These are phyloP conservation scores for Sphaeramia orbicularis DNA, from an alignment of 2,797 vertebrate genomes.

Conservation along the genomic window DNA sequence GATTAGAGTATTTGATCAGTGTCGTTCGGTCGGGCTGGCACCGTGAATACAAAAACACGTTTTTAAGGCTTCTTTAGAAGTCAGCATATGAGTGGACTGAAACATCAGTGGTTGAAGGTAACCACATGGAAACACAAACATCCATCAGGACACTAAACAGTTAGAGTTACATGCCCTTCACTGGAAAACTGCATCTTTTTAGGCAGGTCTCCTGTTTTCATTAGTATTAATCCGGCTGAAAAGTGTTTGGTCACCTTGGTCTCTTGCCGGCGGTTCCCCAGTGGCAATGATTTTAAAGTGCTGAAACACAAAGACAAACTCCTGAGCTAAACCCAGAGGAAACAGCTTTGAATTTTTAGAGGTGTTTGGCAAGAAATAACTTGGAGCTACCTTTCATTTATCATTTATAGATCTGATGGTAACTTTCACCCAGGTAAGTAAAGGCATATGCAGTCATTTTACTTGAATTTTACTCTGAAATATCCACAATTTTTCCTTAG, in stretches of 20 bases:
- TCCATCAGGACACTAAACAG: no score
- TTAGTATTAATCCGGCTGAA: background rate
- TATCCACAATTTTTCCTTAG: no score
- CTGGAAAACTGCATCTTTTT: no score
- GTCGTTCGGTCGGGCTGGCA: background rate
- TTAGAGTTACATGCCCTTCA: no score
- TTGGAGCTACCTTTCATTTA: slow-evolving; percentile 51
- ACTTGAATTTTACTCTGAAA: slow-evolving; percentile 20
- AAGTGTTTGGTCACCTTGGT: slow-evolving; percentile 1
- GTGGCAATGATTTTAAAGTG: slow-evolving; percentile 41
- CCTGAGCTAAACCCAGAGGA: slow-evolving; percentile 54
- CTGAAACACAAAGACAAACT: slow-evolving; percentile 52
- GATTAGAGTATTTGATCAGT: slow-evolving; percentile 13
- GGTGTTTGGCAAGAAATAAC: slow-evolving; percentile 59
- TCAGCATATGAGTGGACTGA: slow-evolving; percentile 10
- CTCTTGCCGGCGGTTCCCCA: slow-evolving; percentile 27
- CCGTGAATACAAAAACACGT: background rate
- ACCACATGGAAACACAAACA: slow-evolving; percentile 1
- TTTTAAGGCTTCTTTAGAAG: slow-evolving; percentile 14
- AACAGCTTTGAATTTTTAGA: slow-evolving; percentile 63
- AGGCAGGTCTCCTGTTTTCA: background rate
- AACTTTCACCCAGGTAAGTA: slow-evolving; percentile 17
- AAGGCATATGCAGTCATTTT: slow-evolving; percentile 13
- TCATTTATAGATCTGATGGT: slow-evolving; percentile 59
- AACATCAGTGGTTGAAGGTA: slow-evolving; percentile 8